Conservation (phyloP, 1,140 invertebrate species). For the Temnothorax longispinosus region DNA sequence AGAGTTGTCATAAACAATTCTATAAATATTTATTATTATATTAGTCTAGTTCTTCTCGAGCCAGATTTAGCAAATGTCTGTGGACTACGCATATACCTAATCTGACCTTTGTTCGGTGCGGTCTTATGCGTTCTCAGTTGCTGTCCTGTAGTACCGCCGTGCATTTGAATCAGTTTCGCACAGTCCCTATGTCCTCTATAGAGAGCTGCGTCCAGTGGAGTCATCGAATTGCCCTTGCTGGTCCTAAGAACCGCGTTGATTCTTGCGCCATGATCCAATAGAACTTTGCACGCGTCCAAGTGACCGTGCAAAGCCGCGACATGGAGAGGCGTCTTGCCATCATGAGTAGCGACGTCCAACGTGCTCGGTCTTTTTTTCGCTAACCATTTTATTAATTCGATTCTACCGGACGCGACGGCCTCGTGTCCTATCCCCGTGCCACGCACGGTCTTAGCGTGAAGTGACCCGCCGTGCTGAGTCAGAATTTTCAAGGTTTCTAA, state of each 20-base stretch:
- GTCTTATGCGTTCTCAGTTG: constrained; percentile 76
- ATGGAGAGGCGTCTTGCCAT: constrained; percentile 96
- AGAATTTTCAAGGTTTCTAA: constrained; percentile 93
- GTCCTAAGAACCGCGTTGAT: constrained; percentile 94
- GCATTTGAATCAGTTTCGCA: constrained; percentile 96
- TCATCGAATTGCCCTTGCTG: constrained; percentile 93
- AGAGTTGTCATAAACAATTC: not conserved
- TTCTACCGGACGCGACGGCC: constrained; percentile 95
- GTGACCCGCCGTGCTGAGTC: constrained; percentile 93
- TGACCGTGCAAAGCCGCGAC: constrained; percentile 98
- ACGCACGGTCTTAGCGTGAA: constrained; percentile 95
- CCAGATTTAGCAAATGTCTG: constrained; percentile 1
- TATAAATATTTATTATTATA: not conserved
- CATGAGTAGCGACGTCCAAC: constrained; percentile 95
- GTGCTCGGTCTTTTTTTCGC: constrained; percentile 92
- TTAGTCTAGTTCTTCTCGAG: not conserved
- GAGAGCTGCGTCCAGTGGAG: constrained; percentile 96
- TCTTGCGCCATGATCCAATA: constrained; percentile 92
- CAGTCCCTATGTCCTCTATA: constrained; percentile 94
- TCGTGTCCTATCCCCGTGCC: constrained; percentile 90
- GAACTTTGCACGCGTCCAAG: constrained; percentile 96
- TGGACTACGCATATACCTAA: constrained; percentile 21
- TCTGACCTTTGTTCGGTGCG: constrained; percentile 79
- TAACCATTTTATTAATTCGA: constrained; percentile 95
- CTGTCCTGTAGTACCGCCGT: constrained; percentile 89